phyloP scores from a whole-genome alignment of 2,797 vertebrate species.

The Brachyalestes nurse region DNA sequence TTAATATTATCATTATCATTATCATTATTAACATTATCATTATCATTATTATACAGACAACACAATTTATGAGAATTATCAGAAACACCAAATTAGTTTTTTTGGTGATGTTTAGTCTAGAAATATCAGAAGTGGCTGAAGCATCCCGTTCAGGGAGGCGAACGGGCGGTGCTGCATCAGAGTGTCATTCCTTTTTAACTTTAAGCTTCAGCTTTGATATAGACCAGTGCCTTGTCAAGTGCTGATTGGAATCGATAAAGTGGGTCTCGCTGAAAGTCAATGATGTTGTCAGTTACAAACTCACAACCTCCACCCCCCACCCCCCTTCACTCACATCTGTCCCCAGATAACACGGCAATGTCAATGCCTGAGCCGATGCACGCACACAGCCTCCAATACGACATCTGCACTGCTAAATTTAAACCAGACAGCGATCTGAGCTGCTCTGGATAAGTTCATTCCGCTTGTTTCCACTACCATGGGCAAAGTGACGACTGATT shows the following conservation, averaged over 20 bases:
- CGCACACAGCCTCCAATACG: neutral
- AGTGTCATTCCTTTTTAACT: conserved; percentile 3
- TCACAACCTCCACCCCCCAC: neutral
- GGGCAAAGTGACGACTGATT: conserved; percentile 33
- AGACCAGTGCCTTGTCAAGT: conserved; percentile 8
- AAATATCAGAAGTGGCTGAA: neutral
- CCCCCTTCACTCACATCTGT: conserved; percentile 7
- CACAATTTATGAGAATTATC: neutral
- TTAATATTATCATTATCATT: too few species aligned
- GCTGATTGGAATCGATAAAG: conserved; percentile 29
- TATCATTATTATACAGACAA: neutral
- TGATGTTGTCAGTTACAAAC: conserved; percentile 1
- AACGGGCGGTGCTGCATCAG: neutral
- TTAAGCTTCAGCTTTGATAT: conserved; percentile 14
- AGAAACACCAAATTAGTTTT: neutral
- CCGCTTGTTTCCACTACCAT: conserved; percentile 21
- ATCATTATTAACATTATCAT: too few species aligned
- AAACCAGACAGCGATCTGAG: conserved; percentile 32
- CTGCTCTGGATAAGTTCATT: conserved; percentile 25
- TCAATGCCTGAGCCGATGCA: neutral
- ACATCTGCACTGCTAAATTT: conserved; percentile 37
- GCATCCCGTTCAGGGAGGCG: neutral
- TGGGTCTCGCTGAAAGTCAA: conserved; percentile 4
- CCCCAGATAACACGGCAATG: conserved; percentile 11
- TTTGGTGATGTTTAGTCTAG: neutral